These are phyloP conservation scores for Bombycilla garrulus DNA, from an alignment of 2,113 vertebrate genomes.

Conservation along the genomic window DNA sequence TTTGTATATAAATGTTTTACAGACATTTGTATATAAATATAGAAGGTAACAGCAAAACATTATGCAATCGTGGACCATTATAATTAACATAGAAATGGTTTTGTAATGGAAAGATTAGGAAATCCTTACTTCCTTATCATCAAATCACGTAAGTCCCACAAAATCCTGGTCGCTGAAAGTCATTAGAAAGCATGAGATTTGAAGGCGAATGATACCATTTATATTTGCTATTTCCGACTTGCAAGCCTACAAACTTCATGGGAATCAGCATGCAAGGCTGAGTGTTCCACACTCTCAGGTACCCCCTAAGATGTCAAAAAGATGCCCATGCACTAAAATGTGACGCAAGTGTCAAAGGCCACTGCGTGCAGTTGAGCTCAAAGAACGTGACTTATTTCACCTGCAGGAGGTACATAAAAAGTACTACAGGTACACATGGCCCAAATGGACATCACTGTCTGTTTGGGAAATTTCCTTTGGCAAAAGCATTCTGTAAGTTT, in stretches of 20 bases:
- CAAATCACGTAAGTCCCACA: not conserved
- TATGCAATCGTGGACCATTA: not conserved
- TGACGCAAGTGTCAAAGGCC: not conserved
- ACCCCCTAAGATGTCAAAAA: not conserved
- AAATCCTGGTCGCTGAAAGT: not conserved
- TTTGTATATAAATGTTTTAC: not conserved
- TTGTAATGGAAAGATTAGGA: not conserved
- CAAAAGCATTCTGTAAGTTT: not conserved
- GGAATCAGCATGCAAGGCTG: not conserved
- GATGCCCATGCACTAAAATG: not conserved
- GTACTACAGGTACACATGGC: not conserved
- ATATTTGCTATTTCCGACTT: not conserved
- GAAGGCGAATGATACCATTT: not conserved
- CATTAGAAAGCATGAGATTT: not conserved
- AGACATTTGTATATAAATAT: not conserved
- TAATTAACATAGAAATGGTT: not conserved
- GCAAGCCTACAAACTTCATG: not conserved
- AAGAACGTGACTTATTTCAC: not conserved
- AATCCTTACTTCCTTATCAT: not conserved
- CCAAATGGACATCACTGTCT: not conserved
- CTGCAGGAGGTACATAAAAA: not conserved
- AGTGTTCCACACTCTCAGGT: not conserved
- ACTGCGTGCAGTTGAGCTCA: not conserved
- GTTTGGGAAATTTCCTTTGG: not conserved
- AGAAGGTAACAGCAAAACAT: too few species aligned